Evolutionary conservation across 2,888 invertebrate species (phyloP), one percentile per base, ranked within the genome.

Genomic region (Amphipyra berbera): DNA sequence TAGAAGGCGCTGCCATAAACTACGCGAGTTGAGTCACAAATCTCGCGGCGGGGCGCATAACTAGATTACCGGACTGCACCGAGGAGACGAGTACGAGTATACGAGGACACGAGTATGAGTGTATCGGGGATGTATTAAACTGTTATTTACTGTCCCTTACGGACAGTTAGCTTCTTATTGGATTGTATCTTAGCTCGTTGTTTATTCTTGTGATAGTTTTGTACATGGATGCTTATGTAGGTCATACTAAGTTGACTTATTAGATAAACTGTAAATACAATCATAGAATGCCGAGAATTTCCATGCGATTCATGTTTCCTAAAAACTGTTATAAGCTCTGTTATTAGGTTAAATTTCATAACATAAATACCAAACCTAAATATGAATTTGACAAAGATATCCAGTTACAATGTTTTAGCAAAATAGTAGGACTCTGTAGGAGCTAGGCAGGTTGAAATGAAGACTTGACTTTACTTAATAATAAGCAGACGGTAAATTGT

Each of bases 1-100:
- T 62, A 69, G 66, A 72, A 50, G 56, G 33, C 60, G 42, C 27
- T 2, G 44, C 53, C 49, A 73, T 76, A 77, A 74, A 77, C 63
- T 48, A 65, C 13, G 64, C 12, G 33, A 27, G 27, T 12, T 21
- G n/a, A 57, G 47, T 40, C 55, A 78, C 79, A 77, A 82, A 79
- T 82, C 82, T 78, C 78, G 21, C 77, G 13, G 61, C 68, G 68
- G 73, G 71, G 66, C 50, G 64, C 69, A 13, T 79, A 82, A 82
- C 76, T 63, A 54, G 78, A 80, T 82, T 80, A 81, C 62, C 47
- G 52, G 61, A 27, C 42, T 45, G 56, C 63, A 49, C 4, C 42
- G 40, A 41, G 14, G 2, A 15, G 9, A 15, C 14, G 44, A 6
- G 27, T 13, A 21, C 40, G 21, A 48, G n/a, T 15, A n/a, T n/a